phyloP scores from a whole-genome alignment of 2,797 vertebrate species.

The Amphiprion clarkii region DNA sequence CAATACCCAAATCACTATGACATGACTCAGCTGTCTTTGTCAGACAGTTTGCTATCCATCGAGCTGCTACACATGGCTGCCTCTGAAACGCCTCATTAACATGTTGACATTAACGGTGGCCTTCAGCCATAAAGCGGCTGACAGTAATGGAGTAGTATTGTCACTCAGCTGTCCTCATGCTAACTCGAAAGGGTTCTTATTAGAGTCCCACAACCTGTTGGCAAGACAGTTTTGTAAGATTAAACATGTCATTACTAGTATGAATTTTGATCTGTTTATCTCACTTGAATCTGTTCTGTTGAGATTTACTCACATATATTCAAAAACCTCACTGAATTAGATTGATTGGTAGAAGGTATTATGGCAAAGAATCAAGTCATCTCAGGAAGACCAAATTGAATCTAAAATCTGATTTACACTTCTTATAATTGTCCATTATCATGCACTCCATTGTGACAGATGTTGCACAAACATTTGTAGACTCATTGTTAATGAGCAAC shows the following conservation, averaged over 20 bases:
- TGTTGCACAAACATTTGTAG: not conserved
- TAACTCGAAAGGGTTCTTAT: conserved; percentile 18
- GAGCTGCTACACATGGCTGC: conserved; percentile 33
- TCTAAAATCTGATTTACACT: not conserved
- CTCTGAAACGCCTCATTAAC: conserved; percentile 50
- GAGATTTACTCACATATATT: not conserved
- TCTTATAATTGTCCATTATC: not conserved
- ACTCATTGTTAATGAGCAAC: not conserved
- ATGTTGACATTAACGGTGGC: conserved; percentile 45
- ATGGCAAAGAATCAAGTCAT: too few relatives aligned
- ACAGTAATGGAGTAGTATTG: conserved; percentile 23
- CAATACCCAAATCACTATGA: conserved; percentile 33
- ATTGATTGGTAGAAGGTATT: too few relatives aligned
- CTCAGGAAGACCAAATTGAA: not conserved
- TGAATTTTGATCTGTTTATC: not conserved
- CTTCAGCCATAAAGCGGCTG: conserved; percentile 31
- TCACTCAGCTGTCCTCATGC: conserved; percentile 18
- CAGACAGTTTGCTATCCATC: conserved; percentile 32
- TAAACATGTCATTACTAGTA: not conserved
- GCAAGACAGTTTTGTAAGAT: not conserved
- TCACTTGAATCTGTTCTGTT: conserved; percentile 1
- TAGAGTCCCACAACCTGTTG: not conserved
- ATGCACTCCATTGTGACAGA: not conserved
- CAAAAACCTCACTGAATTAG: not conserved
- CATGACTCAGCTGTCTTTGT: conserved; percentile 33